phyloP scores from a whole-genome alignment of 2,113 vertebrate species.

The Laticauda laticaudata region DNA sequence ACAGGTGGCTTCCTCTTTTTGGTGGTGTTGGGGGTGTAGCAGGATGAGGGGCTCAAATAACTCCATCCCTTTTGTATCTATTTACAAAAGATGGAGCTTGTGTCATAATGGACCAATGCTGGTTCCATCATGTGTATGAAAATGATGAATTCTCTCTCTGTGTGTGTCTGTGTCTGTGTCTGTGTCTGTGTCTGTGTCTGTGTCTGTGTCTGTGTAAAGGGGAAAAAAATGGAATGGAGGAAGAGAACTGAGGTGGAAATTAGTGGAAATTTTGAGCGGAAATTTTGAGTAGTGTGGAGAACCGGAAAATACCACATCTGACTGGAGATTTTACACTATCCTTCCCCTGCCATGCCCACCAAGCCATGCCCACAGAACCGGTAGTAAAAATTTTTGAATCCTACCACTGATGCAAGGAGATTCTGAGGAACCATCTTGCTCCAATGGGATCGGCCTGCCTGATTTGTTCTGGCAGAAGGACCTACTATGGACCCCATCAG shows the following conservation, averaged over 20 bases:
- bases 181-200: no score
- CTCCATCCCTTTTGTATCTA: not conserved
- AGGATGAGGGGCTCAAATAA: not conserved
- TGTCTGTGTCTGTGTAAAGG: no score
- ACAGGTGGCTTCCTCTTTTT: not conserved
- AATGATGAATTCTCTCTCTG: not conserved
- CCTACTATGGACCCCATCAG: not conserved
- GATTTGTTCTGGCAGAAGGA: not conserved
- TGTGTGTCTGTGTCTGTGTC: no score
- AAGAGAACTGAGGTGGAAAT: no score
- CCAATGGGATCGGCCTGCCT: not conserved
- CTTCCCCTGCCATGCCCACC: no score
- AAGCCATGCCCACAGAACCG: no score
- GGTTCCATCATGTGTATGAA: not conserved
- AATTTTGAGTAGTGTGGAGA: no score
- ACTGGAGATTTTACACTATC: no score
- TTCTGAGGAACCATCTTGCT: not conserved
- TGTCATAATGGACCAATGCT: not conserved
- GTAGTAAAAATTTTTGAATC: no score
- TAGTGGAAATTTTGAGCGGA: no score
- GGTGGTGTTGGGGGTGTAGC: not conserved
- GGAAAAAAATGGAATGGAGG: not conserved
- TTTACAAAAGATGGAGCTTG: not conserved
- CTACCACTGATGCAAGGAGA: no score
- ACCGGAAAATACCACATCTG: no score